These are phyloP conservation scores for Lycaon pictus DNA, from an alignment of 2,113 vertebrate genomes.

Conservation along the genomic window DNA sequence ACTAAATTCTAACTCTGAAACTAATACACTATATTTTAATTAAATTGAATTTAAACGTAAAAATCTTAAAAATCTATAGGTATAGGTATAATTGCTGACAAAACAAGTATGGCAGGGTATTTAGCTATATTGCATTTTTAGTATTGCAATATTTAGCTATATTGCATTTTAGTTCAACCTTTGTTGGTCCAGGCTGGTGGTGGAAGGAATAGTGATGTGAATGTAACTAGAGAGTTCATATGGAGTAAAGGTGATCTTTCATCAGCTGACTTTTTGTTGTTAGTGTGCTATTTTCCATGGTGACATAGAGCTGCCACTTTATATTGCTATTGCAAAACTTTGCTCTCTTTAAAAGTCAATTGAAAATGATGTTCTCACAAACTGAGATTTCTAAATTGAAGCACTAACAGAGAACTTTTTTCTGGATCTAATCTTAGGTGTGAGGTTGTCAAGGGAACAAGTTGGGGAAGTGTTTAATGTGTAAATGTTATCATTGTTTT, in stretches of 20 bases:
- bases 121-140: neutral
- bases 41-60: neutral
- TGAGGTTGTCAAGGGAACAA: slow-evolving; percentile 59
- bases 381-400: slow-evolving; percentile 48
- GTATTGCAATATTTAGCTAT: neutral
- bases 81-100: neutral
- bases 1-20: neutral
- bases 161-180: neutral
- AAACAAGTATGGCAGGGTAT: neutral
- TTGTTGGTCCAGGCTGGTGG: neutral
- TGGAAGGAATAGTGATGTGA: neutral
- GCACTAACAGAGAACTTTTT: neutral
- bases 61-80: too few relatives aligned
- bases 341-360: slow-evolving; percentile 42
- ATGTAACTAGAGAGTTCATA: neutral
- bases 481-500: slow-evolving; percentile 69
- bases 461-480: slow-evolving; percentile 55
- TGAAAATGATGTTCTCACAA: slow-evolving; percentile 50
- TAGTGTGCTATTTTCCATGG: neutral
- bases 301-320: neutral
- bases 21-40: neutral
- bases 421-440: slow-evolving; percentile 53
- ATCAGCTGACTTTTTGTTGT: slow-evolving; percentile 2
- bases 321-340: neutral
- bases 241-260: slow-evolving; percentile 48